These are phyloP conservation scores for Micoletzkya japonica DNA, from an alignment of 2,888 invertebrate species.

Conservation along the genomic window DNA sequence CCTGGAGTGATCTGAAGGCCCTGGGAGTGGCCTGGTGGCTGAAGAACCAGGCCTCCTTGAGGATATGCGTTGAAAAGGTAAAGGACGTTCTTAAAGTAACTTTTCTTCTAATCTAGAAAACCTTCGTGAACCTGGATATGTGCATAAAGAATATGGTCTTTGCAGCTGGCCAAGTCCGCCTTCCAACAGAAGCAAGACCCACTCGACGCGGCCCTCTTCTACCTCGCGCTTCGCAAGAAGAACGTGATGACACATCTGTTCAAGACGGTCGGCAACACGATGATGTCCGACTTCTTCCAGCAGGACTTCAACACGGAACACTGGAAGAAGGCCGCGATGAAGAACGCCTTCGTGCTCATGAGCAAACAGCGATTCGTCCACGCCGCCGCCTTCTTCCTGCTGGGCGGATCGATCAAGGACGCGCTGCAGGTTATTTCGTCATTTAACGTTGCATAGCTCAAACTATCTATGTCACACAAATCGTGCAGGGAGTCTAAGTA, in stretches of 20 bases:
- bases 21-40: slow-evolving; percentile 96
- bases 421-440: slow-evolving; percentile 86
- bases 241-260: slow-evolving; percentile 93
- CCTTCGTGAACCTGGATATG: background rate
- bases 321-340: slow-evolving; percentile 88
- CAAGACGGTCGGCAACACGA: slow-evolving; percentile 80
- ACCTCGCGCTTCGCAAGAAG: slow-evolving; percentile 96
- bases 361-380: slow-evolving; percentile 95
- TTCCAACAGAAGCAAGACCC: slow-evolving; percentile 91
- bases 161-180: slow-evolving; percentile 82
- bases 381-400: slow-evolving; percentile 95
- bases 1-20: slow-evolving; percentile 87
- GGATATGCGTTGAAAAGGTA: slow-evolving; percentile 82
- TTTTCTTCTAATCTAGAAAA: background rate
- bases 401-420: slow-evolving; percentile 90
- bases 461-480: background rate
- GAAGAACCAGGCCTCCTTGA: slow-evolving; percentile 79
- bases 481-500: background rate
- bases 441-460: background rate
- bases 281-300: slow-evolving; percentile 91
- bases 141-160: background rate
- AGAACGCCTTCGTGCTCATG: slow-evolving; percentile 94
- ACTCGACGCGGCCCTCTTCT: slow-evolving; percentile 93
- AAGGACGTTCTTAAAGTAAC: background rate
- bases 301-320: slow-evolving; percentile 84